Conservation (phyloP, 2,888 invertebrate species). For the Dasysyrphus albostriatus region DNA sequence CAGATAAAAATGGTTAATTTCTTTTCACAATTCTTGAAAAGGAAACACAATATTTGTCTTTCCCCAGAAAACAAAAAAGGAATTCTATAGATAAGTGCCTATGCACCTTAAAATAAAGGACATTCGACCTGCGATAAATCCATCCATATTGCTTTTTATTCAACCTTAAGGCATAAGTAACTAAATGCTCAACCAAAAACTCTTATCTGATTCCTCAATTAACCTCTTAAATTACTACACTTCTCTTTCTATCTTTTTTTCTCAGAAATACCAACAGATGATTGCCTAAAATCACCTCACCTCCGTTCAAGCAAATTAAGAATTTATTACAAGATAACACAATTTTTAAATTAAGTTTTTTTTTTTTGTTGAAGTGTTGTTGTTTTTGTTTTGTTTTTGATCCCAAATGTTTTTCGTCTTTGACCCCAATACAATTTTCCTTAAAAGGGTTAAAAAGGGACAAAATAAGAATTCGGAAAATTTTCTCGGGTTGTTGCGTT, state of each 20-base stretch:
- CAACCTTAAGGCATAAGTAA: conserved; percentile 25
- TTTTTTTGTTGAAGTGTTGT: neutral
- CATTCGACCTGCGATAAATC: conserved; percentile 10
- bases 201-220: conserved; percentile 44
- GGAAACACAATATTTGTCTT: neutral
- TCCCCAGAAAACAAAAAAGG: neutral
- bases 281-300: conserved; percentile 29
- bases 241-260: neutral
- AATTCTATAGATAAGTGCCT: neutral
- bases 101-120: neutral
- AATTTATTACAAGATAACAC: conserved; percentile 31
- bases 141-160: conserved; percentile 4
- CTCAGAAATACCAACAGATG: conserved; percentile 17
- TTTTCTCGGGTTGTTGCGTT: conserved; percentile 28
- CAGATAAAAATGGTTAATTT: neutral
- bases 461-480: neutral
- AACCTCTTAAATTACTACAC: conserved; percentile 23
- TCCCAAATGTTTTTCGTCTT: conserved; percentile 3
- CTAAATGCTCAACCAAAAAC: conserved; percentile 21
- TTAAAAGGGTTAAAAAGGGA: conserved; percentile 34
- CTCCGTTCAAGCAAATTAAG: conserved; percentile 26
- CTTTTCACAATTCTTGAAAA: neutral
- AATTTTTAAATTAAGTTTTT: conserved; percentile 38
- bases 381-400: neutral
- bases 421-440: conserved; percentile 15